Base-by-base conservation (phyloP, 2,888 invertebrate genomes). In the Lordiphosa andalusiaca region DNA sequence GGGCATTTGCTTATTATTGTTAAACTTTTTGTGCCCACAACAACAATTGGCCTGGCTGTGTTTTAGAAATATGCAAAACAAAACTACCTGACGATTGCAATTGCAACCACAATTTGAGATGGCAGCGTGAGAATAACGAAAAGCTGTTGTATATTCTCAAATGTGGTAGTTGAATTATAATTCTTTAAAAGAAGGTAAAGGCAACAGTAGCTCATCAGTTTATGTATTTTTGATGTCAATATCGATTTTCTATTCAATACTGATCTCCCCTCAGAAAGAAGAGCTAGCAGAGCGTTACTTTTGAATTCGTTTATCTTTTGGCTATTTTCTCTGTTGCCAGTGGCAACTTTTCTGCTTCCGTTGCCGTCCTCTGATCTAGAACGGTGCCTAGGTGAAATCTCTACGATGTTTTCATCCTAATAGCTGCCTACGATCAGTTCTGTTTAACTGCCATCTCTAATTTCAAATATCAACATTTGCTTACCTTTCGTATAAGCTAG, bases 1-100 rank as follows among this genome's bases (percentile, higher is more conserved):
- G 85, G 78, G 77, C 83, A 85, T 77, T 85, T 84, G 86, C 86
- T 85, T 80, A 80, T 85, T 80, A 85, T 80, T 80, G 86, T 81
- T 85, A 71, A 80, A 80, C 82, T 80, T 80, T 74, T 84, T 77
- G 65, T 68, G 53, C 84, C 80, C 78, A 66, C 53, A 51, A 37
- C 50, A 42, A 67, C 63, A 63, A 63, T 63, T 63, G 63, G 60
- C 59, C 57, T 57, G 42, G 36, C 23, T 77, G 63, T 61, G 56
- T 69, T 65, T 69, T 56, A 41, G 51, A 60, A 67, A 73, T 65
- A 81, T 76, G 69, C 67, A 42, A 47, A 56, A 57, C 60, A 59
- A 67, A 71, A 77, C 74, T 74, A 78, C 63, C 73, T 67, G 67
- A 49, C 13, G 35, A 10, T 41, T 25, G 35, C 47, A 64, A 50